Conservation (phyloP, 2,888 invertebrate species). For the Galerucella calmariensis region DNA sequence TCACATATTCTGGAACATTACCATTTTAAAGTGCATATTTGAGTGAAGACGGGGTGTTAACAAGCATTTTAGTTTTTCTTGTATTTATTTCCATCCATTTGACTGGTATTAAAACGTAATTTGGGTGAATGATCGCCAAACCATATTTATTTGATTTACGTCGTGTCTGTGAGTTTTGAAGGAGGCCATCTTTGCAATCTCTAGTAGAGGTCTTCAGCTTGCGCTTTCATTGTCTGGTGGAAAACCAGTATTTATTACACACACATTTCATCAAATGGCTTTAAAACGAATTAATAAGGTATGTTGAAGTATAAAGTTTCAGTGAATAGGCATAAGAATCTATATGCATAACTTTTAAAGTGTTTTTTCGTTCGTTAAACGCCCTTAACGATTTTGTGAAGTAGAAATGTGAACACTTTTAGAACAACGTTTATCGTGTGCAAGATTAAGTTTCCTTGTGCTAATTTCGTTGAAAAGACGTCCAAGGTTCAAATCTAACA, state of each 20-base stretch:
- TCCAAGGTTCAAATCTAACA: conserved; percentile 29
- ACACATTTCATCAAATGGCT: conserved; percentile 84
- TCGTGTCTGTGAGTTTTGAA: conserved; percentile 81
- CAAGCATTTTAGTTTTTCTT: conserved; percentile 49
- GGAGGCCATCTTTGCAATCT: conserved; percentile 88
- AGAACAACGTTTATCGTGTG: conserved; percentile 63
- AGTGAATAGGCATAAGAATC: conserved; percentile 47
- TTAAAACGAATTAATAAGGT: conserved; percentile 98
- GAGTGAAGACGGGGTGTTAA: conserved; percentile 46
- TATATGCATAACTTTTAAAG: conserved; percentile 45
- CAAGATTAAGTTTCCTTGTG: conserved; percentile 37
- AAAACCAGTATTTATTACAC: conserved; percentile 80
- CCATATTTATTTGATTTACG: conserved; percentile 70
- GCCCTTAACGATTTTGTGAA: conserved; percentile 71
- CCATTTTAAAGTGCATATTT: conserved; percentile 47
- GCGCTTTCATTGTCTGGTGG: conserved; percentile 85
- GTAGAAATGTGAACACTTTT: conserved; percentile 76
- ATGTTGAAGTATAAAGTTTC: conserved; percentile 67
- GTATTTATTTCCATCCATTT: conserved; percentile 47
- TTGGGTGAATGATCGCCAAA: conserved; percentile 46
- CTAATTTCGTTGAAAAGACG: conserved; percentile 31
- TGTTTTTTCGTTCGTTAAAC: conserved; percentile 62
- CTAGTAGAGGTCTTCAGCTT: conserved; percentile 87
- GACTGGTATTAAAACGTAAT: conserved; percentile 38
- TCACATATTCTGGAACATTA: conserved; percentile 61